Evolutionary conservation across 2,797 vertebrate genomes (phyloP).

Genomic region (Scomberomorus guttatus): DNA sequence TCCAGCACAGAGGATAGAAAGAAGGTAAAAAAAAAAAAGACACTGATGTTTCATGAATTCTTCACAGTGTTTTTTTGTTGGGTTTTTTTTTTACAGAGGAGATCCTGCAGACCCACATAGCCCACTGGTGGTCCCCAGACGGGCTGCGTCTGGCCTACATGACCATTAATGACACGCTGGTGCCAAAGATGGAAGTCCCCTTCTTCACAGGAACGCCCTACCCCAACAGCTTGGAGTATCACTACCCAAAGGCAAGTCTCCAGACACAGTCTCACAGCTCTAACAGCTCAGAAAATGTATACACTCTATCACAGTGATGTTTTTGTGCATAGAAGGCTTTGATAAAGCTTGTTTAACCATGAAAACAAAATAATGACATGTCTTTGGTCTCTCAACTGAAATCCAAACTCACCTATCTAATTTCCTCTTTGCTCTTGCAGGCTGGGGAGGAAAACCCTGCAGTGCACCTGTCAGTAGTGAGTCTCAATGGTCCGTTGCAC

Average conservation of each 20-base stretch:
- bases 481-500: slow-evolving; percentile 94
- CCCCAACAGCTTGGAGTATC: slow-evolving; percentile 90
- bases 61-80: background rate
- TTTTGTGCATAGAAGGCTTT: background rate
- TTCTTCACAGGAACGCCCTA: slow-evolving; percentile 91
- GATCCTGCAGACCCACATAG: slow-evolving; percentile 92
- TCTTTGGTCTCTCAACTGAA: slow-evolving; percentile 22
- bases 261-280: background rate
- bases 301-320: background rate
- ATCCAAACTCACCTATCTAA: slow-evolving; percentile 32
- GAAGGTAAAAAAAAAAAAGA: background rate
- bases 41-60: background rate
- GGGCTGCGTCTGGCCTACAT: slow-evolving; percentile 94
- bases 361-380: slow-evolving; percentile 1
- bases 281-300: background rate
- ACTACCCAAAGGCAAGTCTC: slow-evolving; percentile 94
- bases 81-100: slow-evolving; percentile 92
- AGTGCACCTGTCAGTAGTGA: slow-evolving; percentile 93
- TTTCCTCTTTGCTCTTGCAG: slow-evolving; percentile 76
- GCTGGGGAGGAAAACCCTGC: slow-evolving; percentile 95
- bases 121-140: slow-evolving; percentile 99
- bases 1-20: too few relatives aligned
- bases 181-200: slow-evolving; percentile 95
- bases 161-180: slow-evolving; percentile 95
- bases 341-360: background rate